These are phyloP conservation scores for Chaenogobius annularis DNA, from an alignment of 2,113 vertebrate genomes.

Conservation along the genomic window DNA sequence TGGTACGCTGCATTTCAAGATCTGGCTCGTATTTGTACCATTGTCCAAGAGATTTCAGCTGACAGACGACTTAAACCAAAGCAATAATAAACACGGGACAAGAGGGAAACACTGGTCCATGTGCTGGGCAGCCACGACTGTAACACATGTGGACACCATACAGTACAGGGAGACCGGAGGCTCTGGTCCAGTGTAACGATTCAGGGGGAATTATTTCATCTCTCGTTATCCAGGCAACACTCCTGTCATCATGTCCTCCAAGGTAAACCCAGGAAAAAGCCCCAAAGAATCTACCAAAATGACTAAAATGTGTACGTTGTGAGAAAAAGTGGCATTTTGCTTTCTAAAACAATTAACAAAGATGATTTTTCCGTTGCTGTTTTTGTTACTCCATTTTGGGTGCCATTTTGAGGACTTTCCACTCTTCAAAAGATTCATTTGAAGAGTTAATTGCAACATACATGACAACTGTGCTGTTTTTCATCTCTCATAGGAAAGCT, in stretches of 20 bases:
- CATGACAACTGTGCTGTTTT: too few relatives aligned
- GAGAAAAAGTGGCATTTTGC: too few relatives aligned
- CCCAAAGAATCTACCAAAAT: background rate
- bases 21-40: conserved; percentile 22
- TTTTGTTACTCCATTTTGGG: too few relatives aligned
- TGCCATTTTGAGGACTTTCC: too few relatives aligned
- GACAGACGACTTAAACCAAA: conserved; percentile 50
- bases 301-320: too few relatives aligned
- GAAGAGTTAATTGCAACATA: too few relatives aligned
- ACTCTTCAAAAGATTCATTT: too few relatives aligned
- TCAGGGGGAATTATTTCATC: background rate
- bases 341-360: too few relatives aligned
- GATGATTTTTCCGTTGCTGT: too few relatives aligned
- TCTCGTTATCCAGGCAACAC: background rate
- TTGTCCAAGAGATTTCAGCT: conserved; percentile 30
- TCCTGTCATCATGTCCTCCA: background rate
- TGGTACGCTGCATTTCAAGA: background rate
- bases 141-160: conserved; percentile 32
- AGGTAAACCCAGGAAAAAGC: background rate
- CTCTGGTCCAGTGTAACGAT: background rate
- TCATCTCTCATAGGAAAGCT: background rate
- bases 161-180: conserved; percentile 23
- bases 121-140: conserved; percentile 54
- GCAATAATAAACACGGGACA: conserved; percentile 64
- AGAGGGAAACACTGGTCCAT: conserved; percentile 52